Base-by-base conservation (phyloP, 2,888 invertebrate species). In the Meteorus cinctellus region DNA sequence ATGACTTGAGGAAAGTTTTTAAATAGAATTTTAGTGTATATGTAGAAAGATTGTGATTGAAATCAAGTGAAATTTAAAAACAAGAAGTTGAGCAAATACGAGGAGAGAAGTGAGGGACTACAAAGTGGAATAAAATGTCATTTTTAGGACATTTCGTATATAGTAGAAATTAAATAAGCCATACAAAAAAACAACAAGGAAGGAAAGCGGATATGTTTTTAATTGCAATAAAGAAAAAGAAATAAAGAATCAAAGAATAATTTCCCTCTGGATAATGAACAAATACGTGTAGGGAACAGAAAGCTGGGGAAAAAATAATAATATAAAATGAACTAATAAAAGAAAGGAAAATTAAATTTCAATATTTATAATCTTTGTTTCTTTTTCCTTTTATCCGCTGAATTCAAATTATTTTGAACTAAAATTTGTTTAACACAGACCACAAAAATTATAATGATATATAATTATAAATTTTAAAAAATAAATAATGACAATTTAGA, bases 191-290 rank as follows among this genome's bases (percentile, higher is more conserved):
- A 8, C 4, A 55, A 55, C n/a, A n/a, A n/a, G 48, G 5, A 16
- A 48, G 48, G 48, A n/a, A 48, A 24, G 19, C 19, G 55, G 55
- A 55, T 55, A 55, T 55, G 55, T 55, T 55, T 19, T 55, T 19
- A 55, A 55, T 55, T 88, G 85, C 82, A 89, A 87, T 82, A 83
- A 85, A 78, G 78, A 82, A 80, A 34, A 34, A 80, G 65, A 63
- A 74, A 80, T 81, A 75, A 41, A 41, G 51, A 65, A 72, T 34
- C 72, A 65, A 72, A 72, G 65, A 65, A 31, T 55, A 55, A 55
- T 19, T 55, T 65, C 27, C 51, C 51, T 24, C 16, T 36, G 63
- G 48, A 48, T 31, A 36, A 63, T 29, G 34, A 72, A 63, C 48
- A 36, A 24, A 65, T 34, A 51, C 24, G 14, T 29, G 51, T 65